Evolutionary conservation across 2,113 vertebrate species (phyloP), one percentile per base, ranked within the genome.

Genomic region (Suricata suricatta): DNA sequence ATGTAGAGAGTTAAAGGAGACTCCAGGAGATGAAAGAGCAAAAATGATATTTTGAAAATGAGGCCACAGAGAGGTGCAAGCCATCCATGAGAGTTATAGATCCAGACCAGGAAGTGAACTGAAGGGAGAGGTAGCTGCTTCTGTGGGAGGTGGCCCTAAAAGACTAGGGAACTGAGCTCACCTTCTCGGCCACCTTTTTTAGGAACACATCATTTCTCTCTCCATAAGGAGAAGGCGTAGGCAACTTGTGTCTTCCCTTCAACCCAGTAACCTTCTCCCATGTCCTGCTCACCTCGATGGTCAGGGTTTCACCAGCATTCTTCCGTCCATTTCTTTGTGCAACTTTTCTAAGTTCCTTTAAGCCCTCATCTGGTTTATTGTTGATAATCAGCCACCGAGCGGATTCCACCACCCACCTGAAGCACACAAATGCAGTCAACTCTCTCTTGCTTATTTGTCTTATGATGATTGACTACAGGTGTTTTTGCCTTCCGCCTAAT

Each of bases 321-420:
- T 92, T 91, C 19, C 50, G 47, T 68, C 92, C 95, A 52, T 96
- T 97, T 33, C 33, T 90, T 8, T 7, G 35, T 64, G 92, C 88
- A 57, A 41, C 95, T 79, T 63, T 83, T 35, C 54, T 90, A 11
- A 97, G 96, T 52, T 31, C 41, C 71, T 76, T 77, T 63, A 93
- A 77, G 50, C 94, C 77, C 35, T 77, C 9, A 0, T 92, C 92
- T 29, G 21, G 47, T 44, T 94, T 91, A 31, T 92, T 92, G 83
- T 52, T 44, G 35, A 91, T 14, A 66, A 94, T 87, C 52, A 96
- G 82, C 88, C 95, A 96, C 35, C 90, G 47, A 69, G 93, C 76
- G 35, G 93, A 95, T 21, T 96, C 96, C 11, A 64, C 44, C 21
- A 93, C 35, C 93, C 87, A 91, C 90, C 94, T 95, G 17, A 60